Conservation (phyloP, 2,888 invertebrate genomes). For the Microplitis manilae region DNA sequence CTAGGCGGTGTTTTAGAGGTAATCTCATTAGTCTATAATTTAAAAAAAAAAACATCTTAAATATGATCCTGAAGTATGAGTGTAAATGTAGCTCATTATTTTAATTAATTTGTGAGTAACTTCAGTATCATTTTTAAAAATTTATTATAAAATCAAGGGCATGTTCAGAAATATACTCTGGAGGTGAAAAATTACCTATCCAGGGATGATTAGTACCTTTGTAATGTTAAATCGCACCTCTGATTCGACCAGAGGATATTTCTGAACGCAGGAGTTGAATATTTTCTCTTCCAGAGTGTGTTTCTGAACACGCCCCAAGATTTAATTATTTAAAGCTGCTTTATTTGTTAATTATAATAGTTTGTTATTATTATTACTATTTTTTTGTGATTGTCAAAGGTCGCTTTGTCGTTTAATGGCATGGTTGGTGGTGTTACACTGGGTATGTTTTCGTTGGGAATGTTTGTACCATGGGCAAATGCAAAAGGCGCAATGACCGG, state of each 20-base stretch:
- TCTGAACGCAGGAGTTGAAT: no score
- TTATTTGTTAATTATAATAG: not conserved
- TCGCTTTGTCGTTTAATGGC: conserved; percentile 90
- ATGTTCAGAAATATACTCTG: no score
- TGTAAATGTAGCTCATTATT: no score
- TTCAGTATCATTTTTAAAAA: no score
- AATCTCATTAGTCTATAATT: conserved; percentile 22
- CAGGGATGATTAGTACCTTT: no score
- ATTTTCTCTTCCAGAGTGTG: no score
- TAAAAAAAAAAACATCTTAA: not conserved
- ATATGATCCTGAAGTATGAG: not conserved
- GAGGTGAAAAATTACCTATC: no score
- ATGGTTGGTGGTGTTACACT: conserved; percentile 91
- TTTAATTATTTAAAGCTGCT: not conserved
- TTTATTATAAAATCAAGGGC: no score
- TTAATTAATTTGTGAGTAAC: no score
- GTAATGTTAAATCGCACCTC: no score
- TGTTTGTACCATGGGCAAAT: conserved; percentile 91
- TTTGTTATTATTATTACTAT: not conserved
- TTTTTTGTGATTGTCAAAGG: conserved; percentile 65
- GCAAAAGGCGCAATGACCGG: conserved; percentile 82
- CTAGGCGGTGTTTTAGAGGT: conserved; percentile 90
- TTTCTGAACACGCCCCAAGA: no score
- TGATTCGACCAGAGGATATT: no score
- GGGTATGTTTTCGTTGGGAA: conserved; percentile 89